Base-by-base conservation (phyloP, 2,888 invertebrate species). In the Dryadula phaetusa region DNA sequence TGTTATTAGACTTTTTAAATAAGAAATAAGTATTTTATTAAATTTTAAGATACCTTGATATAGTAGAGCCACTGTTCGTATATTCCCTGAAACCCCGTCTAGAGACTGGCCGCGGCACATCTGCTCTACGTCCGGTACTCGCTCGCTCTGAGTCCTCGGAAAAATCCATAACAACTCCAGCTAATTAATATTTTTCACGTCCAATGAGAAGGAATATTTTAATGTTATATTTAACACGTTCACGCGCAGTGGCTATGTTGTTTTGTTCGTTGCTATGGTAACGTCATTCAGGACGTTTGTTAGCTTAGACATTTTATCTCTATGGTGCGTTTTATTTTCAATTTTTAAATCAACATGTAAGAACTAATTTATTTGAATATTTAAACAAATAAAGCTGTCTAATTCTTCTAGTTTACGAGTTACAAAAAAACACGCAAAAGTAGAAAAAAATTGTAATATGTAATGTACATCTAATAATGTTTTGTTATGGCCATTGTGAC, bases 21-120 rank as follows among this genome's bases (percentile, higher is more conserved):
- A 37, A 37, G 12, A 10, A 37, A 37, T 37, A 37, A 53, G 8
- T 53, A 53, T 53, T 47, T 46, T 49, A 22, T 53, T 47, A 44
- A 3, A 37, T 37, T 37, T 22, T 14, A 42, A 40, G 18, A 7
- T 44, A 90, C 92, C 89, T 85, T 20, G 90, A 85, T 18, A 87
- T 71, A 28, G 84, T 83, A 0, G 91, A 88, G 0, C 86, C 85
- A 69, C 82, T 83, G 66, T 87, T 87, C 0, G 80, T 85, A 65
- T 86, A 87, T 44, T 92, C 92, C 25, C 90, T 77, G 64, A 86
- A 88, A 0, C 92, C 92, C 2, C 91, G 74, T 64, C 92, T 83
- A 34, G 92, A 92, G 32, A 92, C 84, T 0, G 92, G 92, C 3
- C 92, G 78, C 3, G 84, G 74, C n/a, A 80, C 82, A 69, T 86